These are phyloP conservation scores for Cardinalis cardinalis DNA, from an alignment of 2,113 vertebrate genomes.

Conservation along the genomic window DNA sequence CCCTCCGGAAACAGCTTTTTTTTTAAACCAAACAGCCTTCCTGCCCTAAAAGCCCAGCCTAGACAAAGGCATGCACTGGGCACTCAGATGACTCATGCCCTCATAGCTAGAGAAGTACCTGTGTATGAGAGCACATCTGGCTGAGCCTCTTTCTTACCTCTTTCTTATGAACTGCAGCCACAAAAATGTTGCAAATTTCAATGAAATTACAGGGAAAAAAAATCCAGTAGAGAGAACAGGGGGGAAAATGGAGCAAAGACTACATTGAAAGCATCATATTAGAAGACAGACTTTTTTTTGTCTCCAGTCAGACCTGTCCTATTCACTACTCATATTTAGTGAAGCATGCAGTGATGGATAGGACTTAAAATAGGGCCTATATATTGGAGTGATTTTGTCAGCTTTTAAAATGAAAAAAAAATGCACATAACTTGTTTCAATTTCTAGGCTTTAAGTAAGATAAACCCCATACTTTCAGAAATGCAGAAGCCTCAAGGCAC, in stretches of 20 bases:
- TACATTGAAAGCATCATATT: neutral
- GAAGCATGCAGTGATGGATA: neutral
- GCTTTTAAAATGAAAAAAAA: neutral
- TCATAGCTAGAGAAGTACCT: neutral
- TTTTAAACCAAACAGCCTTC: neutral
- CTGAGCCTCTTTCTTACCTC: neutral
- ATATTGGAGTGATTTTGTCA: neutral
- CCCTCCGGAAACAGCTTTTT: neutral
- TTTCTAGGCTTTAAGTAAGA: constrained; percentile 4
- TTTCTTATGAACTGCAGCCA: neutral
- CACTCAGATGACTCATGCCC: neutral
- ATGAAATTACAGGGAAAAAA: neutral
- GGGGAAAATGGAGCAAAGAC: neutral
- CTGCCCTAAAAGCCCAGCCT: neutral
- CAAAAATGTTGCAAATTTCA: neutral
- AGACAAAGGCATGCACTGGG: neutral
- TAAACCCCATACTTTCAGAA: neutral
- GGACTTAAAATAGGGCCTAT: neutral
- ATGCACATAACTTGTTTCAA: neutral
- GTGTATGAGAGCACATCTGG: neutral
- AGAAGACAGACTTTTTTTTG: neutral
- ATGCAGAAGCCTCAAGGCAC: neutral
- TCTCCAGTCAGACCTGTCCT: neutral
- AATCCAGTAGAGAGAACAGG: neutral
- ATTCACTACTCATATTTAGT: fast-evolving